phyloP scores from a whole-genome alignment of 2,888 invertebrate genomes.

The Hanleya hanleyi region DNA sequence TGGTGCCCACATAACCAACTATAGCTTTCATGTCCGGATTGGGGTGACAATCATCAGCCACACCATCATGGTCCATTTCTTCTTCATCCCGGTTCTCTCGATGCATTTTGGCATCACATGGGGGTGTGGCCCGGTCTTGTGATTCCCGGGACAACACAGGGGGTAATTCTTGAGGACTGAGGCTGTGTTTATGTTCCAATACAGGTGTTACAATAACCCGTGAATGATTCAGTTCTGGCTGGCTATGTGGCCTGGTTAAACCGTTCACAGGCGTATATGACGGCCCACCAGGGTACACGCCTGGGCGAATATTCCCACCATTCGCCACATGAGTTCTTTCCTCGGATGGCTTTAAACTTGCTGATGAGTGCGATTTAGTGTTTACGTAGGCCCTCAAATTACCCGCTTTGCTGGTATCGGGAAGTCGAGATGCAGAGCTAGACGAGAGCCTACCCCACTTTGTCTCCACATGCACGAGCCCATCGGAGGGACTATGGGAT shows the following conservation, averaged over 20 bases:
- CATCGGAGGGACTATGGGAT: not conserved
- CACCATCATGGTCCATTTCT: not conserved
- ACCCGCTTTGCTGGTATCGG: not conserved
- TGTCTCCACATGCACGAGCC: not conserved
- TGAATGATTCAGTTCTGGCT: not conserved
- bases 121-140: not conserved
- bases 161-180: not conserved
- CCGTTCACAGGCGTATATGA: too few species aligned
- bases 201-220: not conserved
- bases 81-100: too few species aligned
- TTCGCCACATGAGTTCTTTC: not conserved
- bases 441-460: slow-evolving; percentile 4
- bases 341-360: not conserved
- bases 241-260: not conserved
- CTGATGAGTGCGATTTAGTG: not conserved
- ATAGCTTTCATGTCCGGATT: slow-evolving; percentile 63
- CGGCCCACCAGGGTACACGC: not conserved
- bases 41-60: not conserved
- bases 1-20: slow-evolving; percentile 94
- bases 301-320: not conserved
- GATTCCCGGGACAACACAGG: not conserved
- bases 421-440: not conserved
- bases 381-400: not conserved
- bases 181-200: not conserved
- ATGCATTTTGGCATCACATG: not conserved